phyloP scores from a whole-genome alignment of 2,888 invertebrate species.

The Theodoxus fluviatilis region DNA sequence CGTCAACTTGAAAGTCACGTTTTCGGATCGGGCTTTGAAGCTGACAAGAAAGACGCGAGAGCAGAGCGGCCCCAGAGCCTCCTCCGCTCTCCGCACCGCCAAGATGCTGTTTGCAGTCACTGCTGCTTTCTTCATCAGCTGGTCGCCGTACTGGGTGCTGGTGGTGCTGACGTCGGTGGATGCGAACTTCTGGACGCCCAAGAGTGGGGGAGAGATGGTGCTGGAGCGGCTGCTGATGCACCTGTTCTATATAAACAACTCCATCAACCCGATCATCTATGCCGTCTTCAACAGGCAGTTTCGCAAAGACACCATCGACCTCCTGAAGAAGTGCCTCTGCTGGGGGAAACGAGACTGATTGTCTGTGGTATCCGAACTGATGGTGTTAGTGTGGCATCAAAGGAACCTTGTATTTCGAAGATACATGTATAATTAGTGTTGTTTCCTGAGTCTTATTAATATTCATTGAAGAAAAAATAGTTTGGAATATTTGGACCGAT shows the following conservation, averaged over 20 bases:
- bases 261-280: constrained; percentile 40
- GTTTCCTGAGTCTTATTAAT: too few species aligned
- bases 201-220: constrained; percentile 25
- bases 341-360: too few species aligned
- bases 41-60: not conserved
- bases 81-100: constrained; percentile 36
- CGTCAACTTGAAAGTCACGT: not conserved
- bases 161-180: constrained; percentile 24
- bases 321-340: too few species aligned
- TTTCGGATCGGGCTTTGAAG: too few species aligned
- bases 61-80: not conserved
- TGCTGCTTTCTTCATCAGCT: constrained; percentile 37
- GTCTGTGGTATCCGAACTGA: too few species aligned
- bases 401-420: too few species aligned
- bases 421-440: too few species aligned
- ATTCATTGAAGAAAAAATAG: too few species aligned
- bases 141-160: constrained; percentile 39
- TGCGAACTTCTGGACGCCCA: constrained; percentile 15
- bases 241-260: constrained; percentile 40
- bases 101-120: constrained; percentile 42
- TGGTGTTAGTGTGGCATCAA: too few species aligned
- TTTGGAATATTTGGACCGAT: too few species aligned
- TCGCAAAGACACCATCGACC: too few species aligned
- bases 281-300: constrained; percentile 36
- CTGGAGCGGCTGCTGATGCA: constrained; percentile 32